Evolutionary conservation across 2,113 vertebrate genomes (phyloP), one percentile per base, ranked within the genome.

Genomic region (Ornithorhynchus anatinus): DNA sequence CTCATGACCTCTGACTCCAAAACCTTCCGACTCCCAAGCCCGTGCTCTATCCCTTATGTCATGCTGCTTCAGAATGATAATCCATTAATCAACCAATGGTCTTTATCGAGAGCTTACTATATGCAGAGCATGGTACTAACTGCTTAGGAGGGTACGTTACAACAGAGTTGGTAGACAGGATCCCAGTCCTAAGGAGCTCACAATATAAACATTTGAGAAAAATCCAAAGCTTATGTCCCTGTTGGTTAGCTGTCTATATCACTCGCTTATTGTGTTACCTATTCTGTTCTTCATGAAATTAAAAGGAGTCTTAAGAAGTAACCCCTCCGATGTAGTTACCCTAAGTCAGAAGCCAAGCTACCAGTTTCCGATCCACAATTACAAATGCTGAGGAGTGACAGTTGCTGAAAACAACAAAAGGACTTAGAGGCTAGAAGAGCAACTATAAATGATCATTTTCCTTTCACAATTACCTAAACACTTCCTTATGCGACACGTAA

Each of bases 371-470:
- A 23, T n/a, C 36, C 36, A 44, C 59, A 67, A 66, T 59, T 53
- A 72, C 61, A 36, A 58, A 63, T 37, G 65, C 67, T 39, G 39
- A 70, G 27, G 35, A 16, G 45, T 58, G 54, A 65, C 9, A 60
- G 13, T 47, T 62, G 51, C 31, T 60, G 48, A 33, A 66, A 75
- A 63, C 39, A 39, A 22, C 59, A 37, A 8, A 43, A 51, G n/a
- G 38, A 63, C 33, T 25, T 48, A 36, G 37, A 79, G 33, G 59
- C 43, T 40, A 33, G 43, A 58, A 52, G 7, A 69, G 73, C 72
- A 66, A 65, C 39, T 44, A 25, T 14, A 68, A 70, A 45, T 60
- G 43, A 22, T 67, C 40, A 68, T 68, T 84, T 61, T 67, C 48
- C 60, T 59, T 82, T 64, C 57, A 64, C 39, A 61, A 32, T 25